Conservation (phyloP, 2,888 invertebrate species). For the Notocelia uddmanniana region DNA sequence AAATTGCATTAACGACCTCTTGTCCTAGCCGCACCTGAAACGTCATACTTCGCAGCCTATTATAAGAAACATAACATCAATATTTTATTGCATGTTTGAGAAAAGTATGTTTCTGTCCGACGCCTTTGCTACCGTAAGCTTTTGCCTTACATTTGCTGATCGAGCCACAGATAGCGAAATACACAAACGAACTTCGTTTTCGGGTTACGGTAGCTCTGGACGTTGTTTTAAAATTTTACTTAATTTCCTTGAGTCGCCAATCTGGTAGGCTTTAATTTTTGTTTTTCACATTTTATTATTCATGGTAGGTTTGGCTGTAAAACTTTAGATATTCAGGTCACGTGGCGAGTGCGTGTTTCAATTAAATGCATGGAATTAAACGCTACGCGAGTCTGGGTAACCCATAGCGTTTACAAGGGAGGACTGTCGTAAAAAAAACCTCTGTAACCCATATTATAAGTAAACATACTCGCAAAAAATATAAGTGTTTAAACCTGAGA, state of each 20-base stretch:
- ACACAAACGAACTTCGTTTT: no score
- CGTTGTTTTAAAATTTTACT: constrained; percentile 17
- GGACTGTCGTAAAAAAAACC: background rate
- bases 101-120: no score
- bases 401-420: background rate
- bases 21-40: no score
- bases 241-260: constrained; percentile 23
- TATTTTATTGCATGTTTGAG: no score
- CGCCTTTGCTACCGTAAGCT: no score
- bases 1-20: no score
- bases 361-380: constrained; percentile 62
- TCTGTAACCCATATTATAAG: background rate
- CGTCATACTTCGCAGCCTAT: no score
- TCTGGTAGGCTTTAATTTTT: constrained; percentile 29
- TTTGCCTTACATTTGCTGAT: no score
- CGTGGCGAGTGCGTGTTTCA: constrained; percentile 67
- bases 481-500: background rate
- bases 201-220: background rate
- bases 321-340: constrained; percentile 61
- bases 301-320: constrained; percentile 37
- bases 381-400: constrained; percentile 43
- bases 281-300: constrained; percentile 39
- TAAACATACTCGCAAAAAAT: background rate
- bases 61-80: no score
- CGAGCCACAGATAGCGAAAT: no score